Conservation (phyloP, 2,888 invertebrate genomes). For the Kryphioiulus occultus region DNA sequence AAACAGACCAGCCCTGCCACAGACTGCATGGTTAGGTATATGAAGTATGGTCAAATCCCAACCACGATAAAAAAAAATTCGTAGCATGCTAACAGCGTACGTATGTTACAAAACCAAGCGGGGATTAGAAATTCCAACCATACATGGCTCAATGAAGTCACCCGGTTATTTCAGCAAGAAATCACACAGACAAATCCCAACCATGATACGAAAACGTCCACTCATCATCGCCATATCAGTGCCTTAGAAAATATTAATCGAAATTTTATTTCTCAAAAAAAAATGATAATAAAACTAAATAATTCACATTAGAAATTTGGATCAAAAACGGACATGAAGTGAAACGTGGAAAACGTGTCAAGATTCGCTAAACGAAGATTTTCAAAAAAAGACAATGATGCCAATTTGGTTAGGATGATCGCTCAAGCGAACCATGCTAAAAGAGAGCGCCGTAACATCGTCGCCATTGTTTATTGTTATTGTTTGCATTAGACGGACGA, state of each 20-base stretch:
- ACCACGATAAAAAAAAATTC: no score
- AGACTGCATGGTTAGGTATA: no score
- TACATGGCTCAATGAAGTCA: neutral
- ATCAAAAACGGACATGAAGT: neutral
- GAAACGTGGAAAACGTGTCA: constrained; percentile 15
- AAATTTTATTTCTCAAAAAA: no score
- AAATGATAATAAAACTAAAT: no score
- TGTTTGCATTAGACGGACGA: neutral
- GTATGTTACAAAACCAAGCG: neutral
- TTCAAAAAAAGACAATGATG: neutral
- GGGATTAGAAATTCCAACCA: neutral
- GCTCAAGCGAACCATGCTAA: neutral
- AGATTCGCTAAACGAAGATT: constrained; percentile 2
- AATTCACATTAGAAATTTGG: neutral
- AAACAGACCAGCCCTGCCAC: no score
- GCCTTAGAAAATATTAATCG: no score
- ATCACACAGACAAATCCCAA: no score
- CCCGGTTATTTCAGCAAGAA: no score
- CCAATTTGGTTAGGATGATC: constrained; percentile 8
- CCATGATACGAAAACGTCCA: neutral
- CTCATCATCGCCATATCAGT: neutral
- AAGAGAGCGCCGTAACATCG: constrained; percentile 6
- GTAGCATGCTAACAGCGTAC: no score
- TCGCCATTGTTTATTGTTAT: neutral
- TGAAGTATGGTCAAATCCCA: no score